These are phyloP conservation scores for Oplegnathus fasciatus DNA, from an alignment of 2,113 vertebrate genomes.

Conservation along the genomic window DNA sequence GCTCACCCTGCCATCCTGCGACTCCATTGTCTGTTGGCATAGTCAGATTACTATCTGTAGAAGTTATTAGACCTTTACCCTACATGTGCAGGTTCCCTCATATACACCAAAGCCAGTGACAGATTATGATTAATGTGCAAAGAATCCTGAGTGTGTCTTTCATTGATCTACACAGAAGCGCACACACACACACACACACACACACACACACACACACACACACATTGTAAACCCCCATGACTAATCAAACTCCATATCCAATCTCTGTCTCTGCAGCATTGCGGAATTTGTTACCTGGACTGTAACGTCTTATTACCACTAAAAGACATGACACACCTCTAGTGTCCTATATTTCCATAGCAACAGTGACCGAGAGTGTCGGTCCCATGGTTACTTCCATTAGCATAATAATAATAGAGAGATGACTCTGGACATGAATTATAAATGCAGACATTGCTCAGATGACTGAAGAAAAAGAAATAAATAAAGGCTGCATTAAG, in stretches of 20 bases:
- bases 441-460: constrained; percentile 33
- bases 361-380: constrained; percentile 48
- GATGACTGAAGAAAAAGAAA: constrained; percentile 13
- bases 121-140: constrained; percentile 2
- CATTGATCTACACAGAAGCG: neutral
- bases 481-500: neutral
- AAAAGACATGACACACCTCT: constrained; percentile 25
- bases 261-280: constrained; percentile 5
- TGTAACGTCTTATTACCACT: constrained; percentile 21
- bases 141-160: neutral
- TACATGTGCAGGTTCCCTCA: neutral
- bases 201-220: neutral
- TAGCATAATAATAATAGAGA: constrained; percentile 29
- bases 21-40: constrained; percentile 1
- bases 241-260: constrained; percentile 25
- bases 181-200: neutral
- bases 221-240: constrained; percentile 1
- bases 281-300: neutral
- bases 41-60: constrained; percentile 5
- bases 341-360: constrained; percentile 59
- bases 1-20: constrained; percentile 18
- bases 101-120: constrained; percentile 12
- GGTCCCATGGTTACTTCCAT: constrained; percentile 47
- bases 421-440: constrained; percentile 33
- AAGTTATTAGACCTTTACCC: constrained; percentile 17